phyloP scores from a whole-genome alignment of 2,888 invertebrate species.

The Anarsia innoxiella region DNA sequence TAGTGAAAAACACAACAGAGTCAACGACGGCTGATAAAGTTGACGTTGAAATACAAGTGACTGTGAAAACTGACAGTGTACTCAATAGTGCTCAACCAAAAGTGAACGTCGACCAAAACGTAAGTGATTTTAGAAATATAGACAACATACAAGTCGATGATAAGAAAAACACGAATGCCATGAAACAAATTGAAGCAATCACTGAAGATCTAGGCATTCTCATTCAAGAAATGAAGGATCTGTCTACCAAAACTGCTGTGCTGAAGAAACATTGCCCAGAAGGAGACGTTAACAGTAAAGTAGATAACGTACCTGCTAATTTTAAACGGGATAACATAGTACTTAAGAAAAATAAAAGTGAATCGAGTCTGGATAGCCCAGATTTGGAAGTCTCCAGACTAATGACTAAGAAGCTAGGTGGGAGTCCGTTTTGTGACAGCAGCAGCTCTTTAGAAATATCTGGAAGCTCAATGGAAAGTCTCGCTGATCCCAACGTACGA shows the following conservation, averaged over 20 bases:
- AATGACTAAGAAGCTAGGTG: constrained; percentile 52
- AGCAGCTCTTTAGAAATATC: constrained; percentile 67
- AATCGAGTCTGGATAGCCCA: constrained; percentile 70
- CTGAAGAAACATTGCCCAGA: constrained; percentile 16
- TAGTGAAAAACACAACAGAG: constrained; percentile 39
- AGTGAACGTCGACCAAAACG: constrained; percentile 37
- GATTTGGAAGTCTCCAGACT: constrained; percentile 68
- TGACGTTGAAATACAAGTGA: constrained; percentile 38
- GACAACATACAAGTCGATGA: constrained; percentile 27
- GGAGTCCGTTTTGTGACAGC: constrained; percentile 61
- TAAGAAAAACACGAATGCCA: constrained; percentile 35
- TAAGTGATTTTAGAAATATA: constrained; percentile 28
- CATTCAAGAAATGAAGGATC: constrained; percentile 53
- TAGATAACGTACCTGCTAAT: constrained; percentile 51
- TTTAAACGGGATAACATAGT: constrained; percentile 48
- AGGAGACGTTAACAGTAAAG: constrained; percentile 25
- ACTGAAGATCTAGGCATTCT: constrained; percentile 60
- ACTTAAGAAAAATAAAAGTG: constrained; percentile 69
- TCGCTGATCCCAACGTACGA: constrained; percentile 26
- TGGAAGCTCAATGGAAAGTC: constrained; percentile 66
- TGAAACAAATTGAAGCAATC: constrained; percentile 53
- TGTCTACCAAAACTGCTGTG: constrained; percentile 35
- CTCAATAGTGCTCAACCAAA: constrained; percentile 28
- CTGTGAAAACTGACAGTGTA: constrained; percentile 34
- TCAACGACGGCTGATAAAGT: constrained; percentile 33